phyloP scores from a whole-genome alignment of 2,888 invertebrate species.

The Drosophila monieri region DNA sequence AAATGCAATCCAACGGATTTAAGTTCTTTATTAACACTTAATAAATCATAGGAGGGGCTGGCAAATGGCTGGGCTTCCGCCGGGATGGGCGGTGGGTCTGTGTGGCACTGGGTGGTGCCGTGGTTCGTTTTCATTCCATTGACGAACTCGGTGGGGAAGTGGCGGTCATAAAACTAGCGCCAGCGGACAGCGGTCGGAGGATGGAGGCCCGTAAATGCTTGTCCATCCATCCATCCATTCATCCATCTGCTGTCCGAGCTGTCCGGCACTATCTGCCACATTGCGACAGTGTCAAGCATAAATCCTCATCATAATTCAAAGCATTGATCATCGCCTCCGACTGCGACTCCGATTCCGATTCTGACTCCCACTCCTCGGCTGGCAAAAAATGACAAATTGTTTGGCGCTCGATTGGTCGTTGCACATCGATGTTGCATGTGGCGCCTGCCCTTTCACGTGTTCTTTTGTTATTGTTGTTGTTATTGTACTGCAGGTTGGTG shows the following conservation, averaged over 20 bases:
- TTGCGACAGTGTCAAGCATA: conserved; percentile 81
- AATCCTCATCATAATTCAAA: conserved; percentile 83
- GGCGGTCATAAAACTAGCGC: conserved; percentile 72
- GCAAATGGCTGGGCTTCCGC: conserved; percentile 6
- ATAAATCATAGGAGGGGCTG: conserved; percentile 74
- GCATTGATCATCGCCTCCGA: conserved; percentile 79
- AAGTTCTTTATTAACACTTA: conserved; percentile 83
- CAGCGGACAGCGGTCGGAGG: conserved; percentile 36
- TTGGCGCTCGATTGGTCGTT: conserved; percentile 76
- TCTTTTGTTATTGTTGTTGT: conserved; percentile 26
- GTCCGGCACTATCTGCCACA: conserved; percentile 76
- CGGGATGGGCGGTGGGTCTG: conserved; percentile 1
- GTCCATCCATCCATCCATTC: conserved; percentile 42
- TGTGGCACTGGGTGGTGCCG: conserved; percentile 1
- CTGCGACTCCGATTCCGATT: conserved; percentile 10
- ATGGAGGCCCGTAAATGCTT: conserved; percentile 61
- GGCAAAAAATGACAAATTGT: conserved; percentile 82
- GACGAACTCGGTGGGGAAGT: conserved; percentile 57
- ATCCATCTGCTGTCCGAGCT: conserved; percentile 38
- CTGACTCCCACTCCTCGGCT: conserved; percentile 18
- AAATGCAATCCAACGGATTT: conserved; percentile 79
- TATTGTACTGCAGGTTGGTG: conserved; percentile 33
- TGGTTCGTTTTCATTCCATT: conserved; percentile 33
- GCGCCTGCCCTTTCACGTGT: conserved; percentile 68
- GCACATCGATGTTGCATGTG: conserved; percentile 47